Conservation (phyloP, 2,113 vertebrate genomes). For the Proterorhinus semilunaris region DNA sequence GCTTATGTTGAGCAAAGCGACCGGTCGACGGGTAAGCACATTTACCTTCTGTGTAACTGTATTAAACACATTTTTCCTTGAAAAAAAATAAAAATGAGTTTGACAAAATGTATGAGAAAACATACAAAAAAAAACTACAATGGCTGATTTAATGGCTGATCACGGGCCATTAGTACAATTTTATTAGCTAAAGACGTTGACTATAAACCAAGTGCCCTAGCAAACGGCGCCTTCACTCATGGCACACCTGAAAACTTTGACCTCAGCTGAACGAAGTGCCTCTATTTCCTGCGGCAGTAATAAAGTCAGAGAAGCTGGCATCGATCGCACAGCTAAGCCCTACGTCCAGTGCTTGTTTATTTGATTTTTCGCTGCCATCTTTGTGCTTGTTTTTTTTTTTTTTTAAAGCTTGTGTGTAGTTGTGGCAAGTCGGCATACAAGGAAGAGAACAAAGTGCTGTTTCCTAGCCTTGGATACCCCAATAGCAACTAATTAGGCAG, state of each 20-base stretch:
- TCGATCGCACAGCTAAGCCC: conserved; percentile 26
- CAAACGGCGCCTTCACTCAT: conserved; percentile 33
- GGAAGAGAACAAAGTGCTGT: conserved; percentile 8
- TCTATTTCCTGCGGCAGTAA: conserved; percentile 42
- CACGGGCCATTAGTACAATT: conserved; percentile 14
- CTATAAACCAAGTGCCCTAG: conserved; percentile 16
- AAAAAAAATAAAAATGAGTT: no score
- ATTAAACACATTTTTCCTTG: no score
- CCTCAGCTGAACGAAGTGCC: conserved; percentile 37
- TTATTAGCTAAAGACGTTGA: conserved; percentile 36
- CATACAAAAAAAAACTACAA: no score
- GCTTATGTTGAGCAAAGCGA: conserved; percentile 1
- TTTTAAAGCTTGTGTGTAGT: conserved; percentile 34
- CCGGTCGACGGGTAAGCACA: conserved; percentile 18
- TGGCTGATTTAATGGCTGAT: conserved; percentile 25
- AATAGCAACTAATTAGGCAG: conserved; percentile 57
- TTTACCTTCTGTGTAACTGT: conserved; percentile 7
- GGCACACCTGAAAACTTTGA: conserved; percentile 47
- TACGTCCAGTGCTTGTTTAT: conserved; percentile 38
- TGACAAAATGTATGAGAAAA: no score
- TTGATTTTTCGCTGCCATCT: conserved; percentile 20
- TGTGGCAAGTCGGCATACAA: conserved; percentile 14
- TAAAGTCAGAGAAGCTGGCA: conserved; percentile 30
- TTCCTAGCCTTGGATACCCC: conserved; percentile 31
- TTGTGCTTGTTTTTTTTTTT: conserved; percentile 25